Percentiles rank a stretch among this genome's conserved stretches.
Conservation (phyloP, 2,888 invertebrate genomes). For the Portevinia maculata region DNA sequence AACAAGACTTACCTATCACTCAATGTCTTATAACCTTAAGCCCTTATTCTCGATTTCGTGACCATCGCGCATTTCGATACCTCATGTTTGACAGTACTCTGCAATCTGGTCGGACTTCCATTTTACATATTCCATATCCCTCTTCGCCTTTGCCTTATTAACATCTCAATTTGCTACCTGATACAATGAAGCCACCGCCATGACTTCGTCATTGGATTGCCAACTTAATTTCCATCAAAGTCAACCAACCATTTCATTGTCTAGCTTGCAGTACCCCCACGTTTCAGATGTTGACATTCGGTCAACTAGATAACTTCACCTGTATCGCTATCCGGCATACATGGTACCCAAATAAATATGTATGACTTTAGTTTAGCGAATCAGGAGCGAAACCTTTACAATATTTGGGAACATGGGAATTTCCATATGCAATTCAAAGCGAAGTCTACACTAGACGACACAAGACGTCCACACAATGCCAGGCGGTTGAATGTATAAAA, state of each 20-base stretch:
- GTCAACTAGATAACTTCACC: slow-evolving; percentile 37
- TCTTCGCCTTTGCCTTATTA: not conserved
- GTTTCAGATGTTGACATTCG: slow-evolving; percentile 52
- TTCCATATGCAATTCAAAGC: slow-evolving; percentile 9
- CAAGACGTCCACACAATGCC: slow-evolving; percentile 13
- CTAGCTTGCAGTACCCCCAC: slow-evolving; percentile 33
- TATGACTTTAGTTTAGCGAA: slow-evolving; percentile 61
- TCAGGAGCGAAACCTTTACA: slow-evolving; percentile 44
- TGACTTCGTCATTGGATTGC: not conserved
- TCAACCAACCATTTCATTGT: slow-evolving; percentile 58
- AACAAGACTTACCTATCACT: no score
- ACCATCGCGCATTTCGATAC: no score
- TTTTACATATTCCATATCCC: no score
- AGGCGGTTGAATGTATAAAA: slow-evolving; percentile 33
- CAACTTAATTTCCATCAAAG: slow-evolving; percentile 16
- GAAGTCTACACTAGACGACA: slow-evolving; percentile 4
- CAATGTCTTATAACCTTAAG: no score
- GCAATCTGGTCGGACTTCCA: no score
- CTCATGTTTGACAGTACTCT: no score
- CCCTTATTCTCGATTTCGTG: no score
- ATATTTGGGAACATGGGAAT: slow-evolving; percentile 25
- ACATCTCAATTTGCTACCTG: slow-evolving; percentile 5
- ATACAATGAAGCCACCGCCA: not conserved
- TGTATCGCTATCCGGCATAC: slow-evolving; percentile 17
- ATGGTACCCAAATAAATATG: slow-evolving; percentile 55